Evolutionary conservation across 2,888 invertebrate genomes (phyloP), one percentile per base, ranked within the genome.

Genomic region (Pristionchus japonicus): DNA sequence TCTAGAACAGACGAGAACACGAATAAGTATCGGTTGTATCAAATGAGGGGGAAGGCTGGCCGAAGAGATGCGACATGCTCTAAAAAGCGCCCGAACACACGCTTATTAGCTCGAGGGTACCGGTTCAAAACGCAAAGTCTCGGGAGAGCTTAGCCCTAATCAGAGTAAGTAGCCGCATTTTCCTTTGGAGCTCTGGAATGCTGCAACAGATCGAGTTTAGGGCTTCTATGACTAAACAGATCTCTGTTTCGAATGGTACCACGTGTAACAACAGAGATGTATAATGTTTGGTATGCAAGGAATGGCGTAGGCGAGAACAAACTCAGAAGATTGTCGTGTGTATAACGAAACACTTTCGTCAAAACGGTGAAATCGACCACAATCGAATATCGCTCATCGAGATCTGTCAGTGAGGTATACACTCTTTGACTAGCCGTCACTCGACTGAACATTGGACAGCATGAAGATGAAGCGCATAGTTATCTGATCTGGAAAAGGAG

Each of bases 61-160:
- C 40, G 11, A 23, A 40, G 40, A 74, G 40, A 64, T 74, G 40
- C 15, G 70, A 74, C 40, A 74, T 40, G 34, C 20, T 40, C 70
- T 40, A 64, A 64, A 64, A 37, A 34, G 67, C 34, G 31, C 67
- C 31, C 67, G 70, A 74, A 74, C 70, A 40, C 40, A 23, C 23
- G 70, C 40, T 40, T 74, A 74, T 74, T 74, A 40, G 70, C 70
- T 31, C n/a, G 31, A 77, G 77, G 70, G 43, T 77, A 77, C 77
- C 43, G 77, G 77, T 77, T 77, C 77, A 47, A 67, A 77, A 27
- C 43, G 40, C 20, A n/a, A 43, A 43, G 43, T 47, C 43, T 77
- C 77, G 43, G n/a, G 43, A 40, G 43, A 40, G 77, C 77, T 77
- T 77, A 77, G 77, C 77, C 43, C 77, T 43, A 77, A 77, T 77